phyloP scores from a whole-genome alignment of 1,140 invertebrate genomes.

The Hirudo medicinalis region DNA sequence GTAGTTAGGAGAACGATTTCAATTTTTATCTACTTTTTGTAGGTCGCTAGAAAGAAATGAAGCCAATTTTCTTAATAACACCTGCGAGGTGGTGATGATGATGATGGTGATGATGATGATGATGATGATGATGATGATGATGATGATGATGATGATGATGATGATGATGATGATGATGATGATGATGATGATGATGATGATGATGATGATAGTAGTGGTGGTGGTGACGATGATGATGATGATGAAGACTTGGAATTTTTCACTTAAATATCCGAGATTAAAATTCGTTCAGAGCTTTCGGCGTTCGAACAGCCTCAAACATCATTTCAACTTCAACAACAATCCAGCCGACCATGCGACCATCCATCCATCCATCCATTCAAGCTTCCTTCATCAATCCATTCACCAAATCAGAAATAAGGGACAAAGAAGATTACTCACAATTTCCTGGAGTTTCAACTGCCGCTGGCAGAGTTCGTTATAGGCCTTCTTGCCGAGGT shows the following conservation, averaged over 20 bases:
- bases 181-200: conserved; percentile 6
- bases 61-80: not conserved
- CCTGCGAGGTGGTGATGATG: not conserved
- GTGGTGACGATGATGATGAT: not conserved
- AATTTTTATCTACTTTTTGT: too few species aligned
- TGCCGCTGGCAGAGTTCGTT: conserved; percentile 59
- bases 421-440: conserved; percentile 35
- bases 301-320: too few species aligned
- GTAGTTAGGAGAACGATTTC: too few species aligned
- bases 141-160: not conserved
- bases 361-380: not conserved
- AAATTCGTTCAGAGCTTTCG: too few species aligned
- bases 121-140: conserved; percentile 10
- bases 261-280: not conserved
- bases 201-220: not conserved
- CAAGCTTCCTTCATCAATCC: too few species aligned
- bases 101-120: conserved; percentile 4
- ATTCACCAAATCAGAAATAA: conserved; percentile 1
- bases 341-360: not conserved
- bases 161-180: not conserved
- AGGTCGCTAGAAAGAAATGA: too few species aligned
- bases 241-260: not conserved
- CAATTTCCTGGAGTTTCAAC: conserved; percentile 61
- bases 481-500: conserved; percentile 56
- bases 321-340: not conserved